A percentile compares a stretch with the other conserved stretches of the same genome.
Evolutionary conservation across 2,888 invertebrate species (phyloP).

Genomic region (Ashinkailepas kermadecensis): DNA sequence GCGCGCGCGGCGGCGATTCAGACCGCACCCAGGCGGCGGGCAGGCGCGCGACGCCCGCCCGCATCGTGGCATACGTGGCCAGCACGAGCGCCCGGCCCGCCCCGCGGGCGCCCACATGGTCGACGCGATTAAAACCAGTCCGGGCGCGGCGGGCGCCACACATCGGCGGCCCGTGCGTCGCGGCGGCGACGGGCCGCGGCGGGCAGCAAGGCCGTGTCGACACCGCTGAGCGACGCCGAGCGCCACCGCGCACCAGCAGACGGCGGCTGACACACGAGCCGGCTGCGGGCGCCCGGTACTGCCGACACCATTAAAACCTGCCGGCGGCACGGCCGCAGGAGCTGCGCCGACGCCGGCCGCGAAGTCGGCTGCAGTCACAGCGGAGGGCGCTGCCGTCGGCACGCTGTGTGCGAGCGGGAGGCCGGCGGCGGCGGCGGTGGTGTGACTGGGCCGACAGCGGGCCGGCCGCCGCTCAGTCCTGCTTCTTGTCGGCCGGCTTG

Average conservation of each 20-base stretch:
- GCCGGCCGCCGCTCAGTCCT: neutral
- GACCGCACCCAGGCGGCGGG: too few species aligned
- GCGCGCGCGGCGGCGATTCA: neutral
- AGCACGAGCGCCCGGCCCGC: too few species aligned
- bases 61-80: too few species aligned
- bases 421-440: neutral
- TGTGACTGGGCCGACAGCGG: neutral
- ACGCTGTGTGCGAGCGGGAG: neutral
- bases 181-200: neutral
- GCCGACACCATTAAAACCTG: neutral
- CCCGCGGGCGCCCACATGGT: too few species aligned
- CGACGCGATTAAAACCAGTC: neutral
- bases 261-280: too few species aligned
- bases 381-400: neutral
- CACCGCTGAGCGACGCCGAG: too few species aligned
- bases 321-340: too few species aligned
- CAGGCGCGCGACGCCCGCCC: too few species aligned
- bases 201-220: neutral
- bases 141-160: neutral
- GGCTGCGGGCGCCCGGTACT: too few species aligned
- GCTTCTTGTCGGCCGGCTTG: constrained; percentile 10
- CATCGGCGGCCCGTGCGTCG: neutral
- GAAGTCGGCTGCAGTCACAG: too few species aligned
- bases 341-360: too few species aligned
- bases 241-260: too few species aligned